Conservation (phyloP, 2,113 vertebrate genomes). For the Osmerus eperlanus region DNA sequence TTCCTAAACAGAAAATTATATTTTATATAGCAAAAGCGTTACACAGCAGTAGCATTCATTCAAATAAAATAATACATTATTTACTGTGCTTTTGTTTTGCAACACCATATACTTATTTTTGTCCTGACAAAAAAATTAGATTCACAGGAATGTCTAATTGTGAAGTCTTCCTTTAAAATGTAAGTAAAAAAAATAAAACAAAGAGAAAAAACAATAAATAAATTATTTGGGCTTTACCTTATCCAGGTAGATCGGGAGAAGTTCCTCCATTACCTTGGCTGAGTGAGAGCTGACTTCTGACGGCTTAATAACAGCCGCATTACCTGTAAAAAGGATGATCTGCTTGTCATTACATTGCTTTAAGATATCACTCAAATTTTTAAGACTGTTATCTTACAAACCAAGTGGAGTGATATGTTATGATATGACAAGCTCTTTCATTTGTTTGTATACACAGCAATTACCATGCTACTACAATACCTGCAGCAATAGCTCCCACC, state of each 20-base stretch:
- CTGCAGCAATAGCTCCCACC: slow-evolving; percentile 80
- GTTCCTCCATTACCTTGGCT: slow-evolving; percentile 73
- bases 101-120: too few species aligned
- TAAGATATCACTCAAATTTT: not conserved
- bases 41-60: too few species aligned
- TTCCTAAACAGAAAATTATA: slow-evolving; percentile 46
- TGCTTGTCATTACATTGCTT: not conserved
- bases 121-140: too few species aligned
- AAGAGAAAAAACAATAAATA: not conserved
- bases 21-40: too few species aligned
- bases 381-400: not conserved
- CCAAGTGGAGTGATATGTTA: too few species aligned
- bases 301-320: slow-evolving; percentile 84
- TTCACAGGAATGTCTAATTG: too few species aligned
- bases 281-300: slow-evolving; percentile 85
- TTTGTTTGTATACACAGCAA: too few species aligned
- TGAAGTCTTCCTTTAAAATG: not conserved
- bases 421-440: too few species aligned
- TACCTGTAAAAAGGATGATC: slow-evolving; percentile 67
- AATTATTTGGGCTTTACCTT: slow-evolving; percentile 62
- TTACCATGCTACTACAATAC: slow-evolving; percentile 46
- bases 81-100: too few species aligned
- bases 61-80: too few species aligned
- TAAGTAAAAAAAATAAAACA: not conserved
- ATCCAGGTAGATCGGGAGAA: slow-evolving; percentile 83